Percentiles rank a stretch among this genome's conserved stretches.
Conservation (phyloP, 2,113 vertebrate genomes). For the Cinclus cinclus region DNA sequence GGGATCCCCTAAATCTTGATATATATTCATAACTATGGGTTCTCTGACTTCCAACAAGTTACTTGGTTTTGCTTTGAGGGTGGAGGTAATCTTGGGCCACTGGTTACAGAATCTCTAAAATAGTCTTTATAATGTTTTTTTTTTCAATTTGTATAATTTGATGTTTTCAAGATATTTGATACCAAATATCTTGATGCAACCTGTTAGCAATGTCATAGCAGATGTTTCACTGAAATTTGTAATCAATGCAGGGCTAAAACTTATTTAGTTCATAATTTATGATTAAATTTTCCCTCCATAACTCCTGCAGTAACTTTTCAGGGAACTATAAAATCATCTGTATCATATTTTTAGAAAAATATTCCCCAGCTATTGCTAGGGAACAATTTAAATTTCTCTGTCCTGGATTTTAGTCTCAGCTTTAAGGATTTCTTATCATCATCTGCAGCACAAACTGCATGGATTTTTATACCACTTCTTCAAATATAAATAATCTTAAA, state of each 20-base stretch:
- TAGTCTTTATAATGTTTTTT: background rate
- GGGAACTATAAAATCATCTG: background rate
- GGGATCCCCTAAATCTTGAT: background rate
- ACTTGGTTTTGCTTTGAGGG: background rate
- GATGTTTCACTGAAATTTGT: background rate
- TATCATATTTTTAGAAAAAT: constrained; percentile 15
- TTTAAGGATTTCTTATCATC: background rate
- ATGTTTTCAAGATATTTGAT: background rate
- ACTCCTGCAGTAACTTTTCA: background rate
- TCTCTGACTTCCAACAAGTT: background rate
- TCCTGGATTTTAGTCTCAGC: background rate
- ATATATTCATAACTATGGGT: background rate
- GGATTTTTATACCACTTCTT: background rate
- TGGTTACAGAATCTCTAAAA: background rate
- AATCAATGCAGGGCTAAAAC: background rate
- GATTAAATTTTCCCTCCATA: background rate
- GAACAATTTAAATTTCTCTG: background rate
- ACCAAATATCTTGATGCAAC: background rate
- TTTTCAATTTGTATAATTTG: background rate
- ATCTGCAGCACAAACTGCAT: background rate
- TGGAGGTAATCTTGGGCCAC: background rate
- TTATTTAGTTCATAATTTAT: background rate
- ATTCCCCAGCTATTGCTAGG: background rate
- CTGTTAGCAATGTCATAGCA: background rate
- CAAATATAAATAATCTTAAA: background rate